Evolutionary conservation across 2,113 vertebrate genomes (phyloP).

Genomic region (Polypterus bichir): DNA sequence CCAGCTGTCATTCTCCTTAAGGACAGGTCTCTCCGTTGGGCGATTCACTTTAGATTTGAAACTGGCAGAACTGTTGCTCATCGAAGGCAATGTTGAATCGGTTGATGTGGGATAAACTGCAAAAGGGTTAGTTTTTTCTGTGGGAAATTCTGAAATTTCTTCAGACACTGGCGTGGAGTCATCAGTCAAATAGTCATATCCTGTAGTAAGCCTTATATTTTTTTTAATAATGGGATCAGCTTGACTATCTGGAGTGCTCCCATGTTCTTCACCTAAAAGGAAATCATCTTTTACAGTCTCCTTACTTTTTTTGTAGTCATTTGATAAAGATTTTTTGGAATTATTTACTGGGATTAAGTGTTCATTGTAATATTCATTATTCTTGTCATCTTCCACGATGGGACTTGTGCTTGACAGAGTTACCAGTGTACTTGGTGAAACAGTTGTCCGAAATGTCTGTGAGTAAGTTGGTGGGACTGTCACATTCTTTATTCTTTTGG

Average conservation of each 20-base stretch:
- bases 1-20: too few species aligned
- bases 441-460: too few species aligned
- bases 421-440: too few species aligned
- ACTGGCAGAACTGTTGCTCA: slow-evolving; percentile 15
- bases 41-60: too few species aligned
- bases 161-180: slow-evolving; percentile 24
- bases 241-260: slow-evolving; percentile 33
- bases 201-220: slow-evolving; percentile 23
- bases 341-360: slow-evolving; percentile 22
- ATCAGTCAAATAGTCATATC: slow-evolving; percentile 43
- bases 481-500: slow-evolving; percentile 9
- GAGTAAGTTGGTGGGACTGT: too few species aligned
- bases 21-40: too few species aligned
- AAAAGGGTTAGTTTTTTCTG: slow-evolving; percentile 18
- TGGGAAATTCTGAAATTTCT: slow-evolving; percentile 25
- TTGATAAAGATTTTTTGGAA: background rate
- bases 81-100: slow-evolving; percentile 18
- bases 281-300: slow-evolving; percentile 7
- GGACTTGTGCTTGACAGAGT: slow-evolving; percentile 2
- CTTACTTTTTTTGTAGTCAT: background rate
- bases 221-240: background rate
- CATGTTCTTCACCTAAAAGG: slow-evolving; percentile 31
- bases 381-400: slow-evolving; percentile 23
- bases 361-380: slow-evolving; percentile 27
- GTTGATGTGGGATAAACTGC: slow-evolving; percentile 18